These are phyloP conservation scores for Venustoraphidia nigricollis DNA, from an alignment of 2,888 invertebrate genomes.

Conservation along the genomic window DNA sequence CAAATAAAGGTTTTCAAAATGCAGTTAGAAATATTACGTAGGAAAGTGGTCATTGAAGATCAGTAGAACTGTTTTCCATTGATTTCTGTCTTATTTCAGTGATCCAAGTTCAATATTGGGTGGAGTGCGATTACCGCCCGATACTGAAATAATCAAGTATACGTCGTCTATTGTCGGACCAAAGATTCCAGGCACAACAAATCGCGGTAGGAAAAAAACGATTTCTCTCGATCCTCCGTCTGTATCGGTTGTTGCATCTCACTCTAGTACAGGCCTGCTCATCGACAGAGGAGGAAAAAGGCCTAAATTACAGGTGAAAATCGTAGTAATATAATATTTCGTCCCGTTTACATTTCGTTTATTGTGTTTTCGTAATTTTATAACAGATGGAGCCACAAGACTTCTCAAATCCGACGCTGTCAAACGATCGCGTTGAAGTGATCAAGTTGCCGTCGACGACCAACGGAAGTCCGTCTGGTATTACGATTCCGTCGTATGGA, in stretches of 20 bases:
- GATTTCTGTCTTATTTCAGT: conserved; percentile 30
- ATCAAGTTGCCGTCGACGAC: conserved; percentile 62
- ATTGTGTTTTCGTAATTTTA: not conserved
- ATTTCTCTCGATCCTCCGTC: conserved; percentile 68
- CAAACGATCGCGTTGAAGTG: conserved; percentile 62
- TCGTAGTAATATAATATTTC: conserved; percentile 1
- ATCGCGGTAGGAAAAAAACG: conserved; percentile 75
- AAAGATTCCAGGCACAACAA: conserved; percentile 71
- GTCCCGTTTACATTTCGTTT: not conserved
- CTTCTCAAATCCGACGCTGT: conserved; percentile 6
- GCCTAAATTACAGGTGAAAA: conserved; percentile 24
- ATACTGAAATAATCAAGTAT: conserved; percentile 82
- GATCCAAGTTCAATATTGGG: conserved; percentile 72
- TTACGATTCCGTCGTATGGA: conserved; percentile 17
- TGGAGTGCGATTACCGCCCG: conserved; percentile 70
- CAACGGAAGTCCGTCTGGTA: conserved; percentile 26
- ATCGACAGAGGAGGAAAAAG: conserved; percentile 31
- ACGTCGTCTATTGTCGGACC: conserved; percentile 77
- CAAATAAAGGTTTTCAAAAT: too few species aligned
- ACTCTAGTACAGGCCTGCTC: conserved; percentile 27
- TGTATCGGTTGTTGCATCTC: conserved; percentile 38
- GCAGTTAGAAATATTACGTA: too few species aligned
- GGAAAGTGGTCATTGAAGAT: too few species aligned
- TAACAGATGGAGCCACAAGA: conserved; percentile 6
- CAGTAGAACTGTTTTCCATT: not conserved